Base-by-base conservation (phyloP, 2,113 vertebrate genomes). In the Nothoprocta perdicaria region DNA sequence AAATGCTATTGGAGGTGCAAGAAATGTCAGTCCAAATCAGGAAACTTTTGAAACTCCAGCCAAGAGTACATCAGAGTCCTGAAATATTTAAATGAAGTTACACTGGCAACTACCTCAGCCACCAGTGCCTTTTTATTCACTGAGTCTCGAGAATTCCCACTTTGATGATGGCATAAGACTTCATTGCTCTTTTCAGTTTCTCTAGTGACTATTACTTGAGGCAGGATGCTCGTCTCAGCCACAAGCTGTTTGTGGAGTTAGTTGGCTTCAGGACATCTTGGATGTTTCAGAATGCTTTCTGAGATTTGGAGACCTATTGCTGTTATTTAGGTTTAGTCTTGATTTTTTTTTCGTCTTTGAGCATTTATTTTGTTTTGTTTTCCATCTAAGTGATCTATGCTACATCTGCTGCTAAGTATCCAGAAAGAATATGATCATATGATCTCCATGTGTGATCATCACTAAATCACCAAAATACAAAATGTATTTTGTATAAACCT, bases 21-120 rank as follows among this genome's bases (percentile, higher is more conserved):
- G 71, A 95, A 96, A 93, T 95, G 88, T 94, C 94, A 95, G 74
- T 62, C 71, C 88, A 93, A 93, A 93, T 90, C 88, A 84, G 45
- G 92, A 94, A 90, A 84, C 78, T 92, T 94, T 35, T 74, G 45
- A 92, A 82, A 94, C 94, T 26, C 21, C n/a, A 93, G 61, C 77
- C 74, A 82, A 86, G 40, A 86, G 14, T 35, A 27, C 62, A 90
- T 55, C 38, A 75, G 29, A 86, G 75, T 90, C 67, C 74, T 84
- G 57, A 94, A 92, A 69, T 81, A 93, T 93, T 90, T 86, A 90
- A 88, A 86, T 86, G 62, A 73, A 82, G 55, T 60, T 61, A 3
- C 41, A 73, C 27, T 79, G 43, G 15, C 78, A 86, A 23, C 72
- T 84, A 58, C 53, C n/a, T 71, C 62, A 80, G 62, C 69, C 18